Conservation (phyloP, 92 coral and sea anemone genomes). For the Paramuricea clavata region DNA sequence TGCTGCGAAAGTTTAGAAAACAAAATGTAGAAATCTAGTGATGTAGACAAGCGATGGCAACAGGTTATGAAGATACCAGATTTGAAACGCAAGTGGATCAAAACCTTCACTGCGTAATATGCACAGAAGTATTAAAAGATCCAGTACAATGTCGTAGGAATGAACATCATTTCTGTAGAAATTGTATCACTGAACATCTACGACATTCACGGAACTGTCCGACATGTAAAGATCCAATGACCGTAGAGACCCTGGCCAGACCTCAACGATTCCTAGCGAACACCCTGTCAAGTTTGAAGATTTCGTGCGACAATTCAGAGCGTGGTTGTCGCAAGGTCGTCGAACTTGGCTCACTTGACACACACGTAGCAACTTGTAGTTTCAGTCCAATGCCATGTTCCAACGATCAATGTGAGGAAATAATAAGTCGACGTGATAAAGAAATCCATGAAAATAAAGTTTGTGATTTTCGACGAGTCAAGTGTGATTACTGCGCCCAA, state of each 20-base stretch:
- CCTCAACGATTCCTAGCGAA: conserved; percentile 15
- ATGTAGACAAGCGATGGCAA: too few relatives aligned
- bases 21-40: background rate
- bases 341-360: conserved; percentile 49
- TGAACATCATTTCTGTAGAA: conserved; percentile 70
- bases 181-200: conserved; percentile 70
- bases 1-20: too few relatives aligned
- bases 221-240: conserved; percentile 66
- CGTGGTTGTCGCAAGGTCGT: conserved; percentile 63
- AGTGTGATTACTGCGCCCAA: too few relatives aligned
- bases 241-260: background rate
- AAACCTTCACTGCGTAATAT: background rate
- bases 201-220: conserved; percentile 59
- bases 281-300: background rate
- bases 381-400: conserved; percentile 61
- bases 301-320: background rate
- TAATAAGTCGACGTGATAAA: conserved; percentile 48
- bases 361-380: conserved; percentile 48
- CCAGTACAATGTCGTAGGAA: background rate
- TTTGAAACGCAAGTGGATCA: background rate
- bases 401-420: conserved; percentile 52
- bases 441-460: conserved; percentile 50
- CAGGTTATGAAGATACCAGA: background rate
- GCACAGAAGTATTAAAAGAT: background rate
- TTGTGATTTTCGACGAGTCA: conserved; percentile 9